A percentile compares a stretch with the other conserved stretches of the same genome.
These are phyloP conservation scores for Ceratosolen fusciceps DNA, from an alignment of 1,140 invertebrate genomes.

Conservation along the genomic window DNA sequence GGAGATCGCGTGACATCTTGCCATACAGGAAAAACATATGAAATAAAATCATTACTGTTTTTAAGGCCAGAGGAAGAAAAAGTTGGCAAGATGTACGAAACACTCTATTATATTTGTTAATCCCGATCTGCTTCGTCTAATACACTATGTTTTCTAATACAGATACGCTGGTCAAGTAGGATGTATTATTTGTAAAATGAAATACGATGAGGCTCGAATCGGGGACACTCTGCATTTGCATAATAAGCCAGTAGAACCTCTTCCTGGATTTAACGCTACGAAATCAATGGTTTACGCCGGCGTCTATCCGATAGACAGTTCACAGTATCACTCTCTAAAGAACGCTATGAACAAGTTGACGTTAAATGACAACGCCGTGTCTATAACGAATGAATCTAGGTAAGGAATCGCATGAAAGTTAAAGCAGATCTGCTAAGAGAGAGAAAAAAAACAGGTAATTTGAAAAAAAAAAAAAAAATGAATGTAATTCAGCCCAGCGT, in stretches of 20 bases:
- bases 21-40: conserved; percentile 81
- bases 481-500: conserved; percentile 90
- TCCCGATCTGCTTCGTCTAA: no score
- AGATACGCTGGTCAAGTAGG: conserved; percentile 87
- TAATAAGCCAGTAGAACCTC: conserved; percentile 72
- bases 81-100: conserved; percentile 78
- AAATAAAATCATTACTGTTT: conserved; percentile 85
- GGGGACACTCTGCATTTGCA: conserved; percentile 87
- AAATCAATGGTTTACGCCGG: conserved; percentile 96
- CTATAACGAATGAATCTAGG: conserved; percentile 84
- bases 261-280: conserved; percentile 79
- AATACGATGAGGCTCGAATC: conserved; percentile 83
- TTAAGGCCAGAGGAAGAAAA: conserved; percentile 83
- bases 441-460: no score
- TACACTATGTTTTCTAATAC: conserved; percentile 55
- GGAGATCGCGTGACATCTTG: conserved; percentile 79
- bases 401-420: conserved; percentile 62
- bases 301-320: conserved; percentile 92
- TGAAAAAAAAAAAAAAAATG: no score
- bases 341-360: conserved; percentile 91
- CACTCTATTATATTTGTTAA: conserved; percentile 34
- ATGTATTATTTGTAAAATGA: conserved; percentile 86
- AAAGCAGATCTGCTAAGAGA: no score
- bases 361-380: conserved; percentile 95
- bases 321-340: conserved; percentile 81